Evolutionary conservation across 2,113 vertebrate genomes (phyloP).

Genomic region (Pandion haliaetus): DNA sequence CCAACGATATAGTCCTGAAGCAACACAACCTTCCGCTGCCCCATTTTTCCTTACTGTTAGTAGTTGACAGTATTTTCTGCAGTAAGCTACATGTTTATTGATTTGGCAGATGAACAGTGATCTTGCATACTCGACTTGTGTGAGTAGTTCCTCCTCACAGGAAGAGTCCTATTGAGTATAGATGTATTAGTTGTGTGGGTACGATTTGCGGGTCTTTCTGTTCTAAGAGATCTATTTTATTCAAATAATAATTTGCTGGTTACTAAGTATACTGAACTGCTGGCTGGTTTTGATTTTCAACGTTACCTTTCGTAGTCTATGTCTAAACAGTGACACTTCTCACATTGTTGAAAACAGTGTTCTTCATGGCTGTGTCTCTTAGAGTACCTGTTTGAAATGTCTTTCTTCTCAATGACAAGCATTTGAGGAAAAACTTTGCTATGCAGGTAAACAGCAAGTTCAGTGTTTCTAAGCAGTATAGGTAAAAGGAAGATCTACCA

Average conservation of each 20-base stretch:
- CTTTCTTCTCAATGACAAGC: not conserved
- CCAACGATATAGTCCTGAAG: not conserved
- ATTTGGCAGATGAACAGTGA: not conserved
- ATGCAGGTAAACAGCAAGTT: not conserved
- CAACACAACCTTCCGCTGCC: not conserved
- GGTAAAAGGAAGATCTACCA: not conserved
- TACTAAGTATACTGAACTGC: not conserved
- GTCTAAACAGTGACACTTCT: not conserved
- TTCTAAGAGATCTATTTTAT: not conserved
- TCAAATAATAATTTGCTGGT: not conserved
- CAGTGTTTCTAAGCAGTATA: not conserved
- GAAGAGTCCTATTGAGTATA: not conserved
- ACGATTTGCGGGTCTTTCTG: not conserved
- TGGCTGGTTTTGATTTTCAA: not conserved
- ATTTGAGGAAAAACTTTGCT: not conserved
- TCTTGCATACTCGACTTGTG: not conserved
- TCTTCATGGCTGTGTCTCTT: not conserved
- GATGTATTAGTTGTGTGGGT: not conserved
- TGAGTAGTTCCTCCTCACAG: not conserved
- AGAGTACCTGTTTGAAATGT: not conserved
- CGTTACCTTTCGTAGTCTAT: not conserved
- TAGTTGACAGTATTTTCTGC: not conserved
- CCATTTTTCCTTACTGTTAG: not conserved
- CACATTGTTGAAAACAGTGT: not conserved
- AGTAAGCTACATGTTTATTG: not conserved